These are phyloP conservation scores for Cheirogaleus medius DNA, from an alignment of 2,113 vertebrate species.

Conservation along the genomic window DNA sequence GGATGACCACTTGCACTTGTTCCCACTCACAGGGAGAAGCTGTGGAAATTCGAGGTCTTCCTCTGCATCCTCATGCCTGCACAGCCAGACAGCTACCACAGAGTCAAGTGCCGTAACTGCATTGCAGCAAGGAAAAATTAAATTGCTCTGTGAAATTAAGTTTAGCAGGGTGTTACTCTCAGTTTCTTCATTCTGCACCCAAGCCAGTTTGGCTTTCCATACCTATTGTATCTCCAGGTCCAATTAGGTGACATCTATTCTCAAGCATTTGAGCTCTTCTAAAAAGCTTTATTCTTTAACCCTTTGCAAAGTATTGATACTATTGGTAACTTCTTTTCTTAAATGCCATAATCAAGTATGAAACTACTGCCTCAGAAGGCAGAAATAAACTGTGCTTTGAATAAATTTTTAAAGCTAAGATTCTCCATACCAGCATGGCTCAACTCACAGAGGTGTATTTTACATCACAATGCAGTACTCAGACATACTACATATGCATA, in stretches of 20 bases:
- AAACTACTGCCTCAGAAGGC: not conserved
- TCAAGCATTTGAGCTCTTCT: not conserved
- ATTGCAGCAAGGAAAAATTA: not conserved
- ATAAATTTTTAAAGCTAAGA: not conserved
- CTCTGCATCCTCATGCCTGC: not conserved
- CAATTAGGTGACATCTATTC: not conserved
- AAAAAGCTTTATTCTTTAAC: not conserved
- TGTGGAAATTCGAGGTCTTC: not conserved
- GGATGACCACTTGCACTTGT: not conserved
- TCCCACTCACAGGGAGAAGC: not conserved
- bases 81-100: not conserved
- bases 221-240: not conserved
- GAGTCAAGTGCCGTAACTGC: not conserved
- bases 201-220: not conserved
- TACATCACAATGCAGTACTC: not conserved
- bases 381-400: not conserved
- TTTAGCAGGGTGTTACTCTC: not conserved
- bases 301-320: not conserved
- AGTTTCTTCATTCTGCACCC: not conserved
- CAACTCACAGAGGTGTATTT: not conserved
- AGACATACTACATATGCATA: not conserved
- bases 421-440: not conserved
- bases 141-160: not conserved
- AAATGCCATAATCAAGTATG: not conserved
- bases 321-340: not conserved